Percentiles rank a stretch among this genome's conserved stretches.
Conservation (phyloP, 2,113 vertebrate species). For the Chiloscyllium plagiosum region DNA sequence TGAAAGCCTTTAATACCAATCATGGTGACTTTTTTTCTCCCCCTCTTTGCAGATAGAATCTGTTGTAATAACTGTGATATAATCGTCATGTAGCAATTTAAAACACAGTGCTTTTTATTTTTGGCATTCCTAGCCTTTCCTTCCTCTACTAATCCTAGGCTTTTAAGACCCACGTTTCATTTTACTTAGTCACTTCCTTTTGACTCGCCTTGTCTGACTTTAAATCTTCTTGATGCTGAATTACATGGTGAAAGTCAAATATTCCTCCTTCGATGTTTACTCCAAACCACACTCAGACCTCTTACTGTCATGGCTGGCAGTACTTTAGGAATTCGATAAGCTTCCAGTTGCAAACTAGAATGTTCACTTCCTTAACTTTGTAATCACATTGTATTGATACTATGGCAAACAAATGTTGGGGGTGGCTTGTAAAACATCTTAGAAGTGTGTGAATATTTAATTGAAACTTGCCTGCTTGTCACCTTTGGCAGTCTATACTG, state of each 20-base stretch:
- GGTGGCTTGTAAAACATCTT: background rate
- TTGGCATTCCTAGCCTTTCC: conserved; percentile 12
- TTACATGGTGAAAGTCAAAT: background rate
- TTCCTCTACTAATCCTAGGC: conserved; percentile 12
- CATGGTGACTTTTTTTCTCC: background rate
- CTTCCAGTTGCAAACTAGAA: background rate
- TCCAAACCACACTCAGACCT: background rate
- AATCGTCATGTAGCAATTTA: background rate
- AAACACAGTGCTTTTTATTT: background rate
- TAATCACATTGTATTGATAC: background rate
- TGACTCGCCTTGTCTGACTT: conserved; percentile 23
- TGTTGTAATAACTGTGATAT: background rate
- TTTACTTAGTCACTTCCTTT: conserved; percentile 28
- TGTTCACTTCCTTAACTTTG: background rate
- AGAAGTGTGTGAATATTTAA: background rate
- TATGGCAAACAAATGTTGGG: background rate
- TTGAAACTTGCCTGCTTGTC: background rate
- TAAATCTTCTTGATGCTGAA: background rate
- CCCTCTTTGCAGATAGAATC: background rate
- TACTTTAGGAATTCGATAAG: background rate
- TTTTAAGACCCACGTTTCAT: background rate
- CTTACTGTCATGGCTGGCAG: background rate
- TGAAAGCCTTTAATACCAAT: background rate
- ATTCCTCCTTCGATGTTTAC: background rate
- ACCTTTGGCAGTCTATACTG: background rate